These are phyloP conservation scores for Lagopus leucura DNA, from an alignment of 2,113 vertebrate genomes.

Conservation along the genomic window DNA sequence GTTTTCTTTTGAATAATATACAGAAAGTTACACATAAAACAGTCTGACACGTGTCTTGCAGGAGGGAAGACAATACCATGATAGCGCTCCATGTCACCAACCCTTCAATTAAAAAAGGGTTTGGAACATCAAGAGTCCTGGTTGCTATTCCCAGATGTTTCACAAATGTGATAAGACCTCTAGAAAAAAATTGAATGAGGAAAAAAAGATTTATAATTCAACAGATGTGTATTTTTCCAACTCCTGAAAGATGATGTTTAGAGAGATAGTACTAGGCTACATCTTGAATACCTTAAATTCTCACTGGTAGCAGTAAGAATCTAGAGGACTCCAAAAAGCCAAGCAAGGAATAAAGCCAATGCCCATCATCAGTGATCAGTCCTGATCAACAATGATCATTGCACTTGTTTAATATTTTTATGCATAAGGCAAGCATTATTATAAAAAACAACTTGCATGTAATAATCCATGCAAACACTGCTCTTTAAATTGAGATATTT, in stretches of 20 bases:
- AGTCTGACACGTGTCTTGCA: neutral
- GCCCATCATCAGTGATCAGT: neutral
- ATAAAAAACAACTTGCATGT: neutral
- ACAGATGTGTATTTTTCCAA: neutral
- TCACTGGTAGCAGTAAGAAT: neutral
- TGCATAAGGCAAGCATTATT: neutral
- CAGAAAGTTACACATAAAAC: neutral
- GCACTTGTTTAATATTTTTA: neutral
- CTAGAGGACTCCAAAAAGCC: neutral
- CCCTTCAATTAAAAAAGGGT: neutral
- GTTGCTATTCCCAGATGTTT: neutral
- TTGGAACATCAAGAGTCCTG: neutral
- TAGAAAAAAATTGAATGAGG: neutral
- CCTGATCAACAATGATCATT: neutral
- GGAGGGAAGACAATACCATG: neutral
- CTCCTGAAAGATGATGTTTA: neutral
- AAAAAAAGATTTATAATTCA: neutral
- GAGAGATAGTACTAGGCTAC: neutral
- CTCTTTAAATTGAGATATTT: constrained; percentile 2
- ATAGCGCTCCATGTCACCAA: neutral
- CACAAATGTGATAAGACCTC: neutral
- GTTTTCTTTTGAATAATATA: neutral
- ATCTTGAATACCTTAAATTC: neutral
- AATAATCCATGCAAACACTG: neutral
- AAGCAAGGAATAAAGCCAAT: neutral